Base-by-base conservation (phyloP, 2,888 invertebrate species). In the Drosophila algonquin region DNA sequence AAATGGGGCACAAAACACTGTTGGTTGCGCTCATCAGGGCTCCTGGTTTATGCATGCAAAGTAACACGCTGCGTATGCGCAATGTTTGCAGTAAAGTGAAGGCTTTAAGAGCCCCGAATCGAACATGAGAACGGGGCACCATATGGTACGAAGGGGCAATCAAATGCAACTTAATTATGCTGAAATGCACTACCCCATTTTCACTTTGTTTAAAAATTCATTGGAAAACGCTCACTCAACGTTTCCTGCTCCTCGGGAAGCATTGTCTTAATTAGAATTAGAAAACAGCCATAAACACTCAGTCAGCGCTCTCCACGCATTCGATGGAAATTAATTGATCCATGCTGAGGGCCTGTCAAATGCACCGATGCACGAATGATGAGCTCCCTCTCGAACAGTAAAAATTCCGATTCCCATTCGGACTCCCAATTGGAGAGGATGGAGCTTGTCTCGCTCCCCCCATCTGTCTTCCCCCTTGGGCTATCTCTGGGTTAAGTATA, bases 271-370 rank as follows among this genome's bases (percentile, higher is more conserved):
- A 88, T 89, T 79, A 45, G 81, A 71, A 77, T 69, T 68, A 47
- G 70, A 77, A 74, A 75, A 76, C 54, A 83, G 79, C 59, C 75
- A 81, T 79, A 79, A 87, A 63, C 82, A 76, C 77, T 83, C 85
- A 63, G 60, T 84, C 85, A 64, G 60, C 73, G 40, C 40, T 40
- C 40, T 40, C 40, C 68, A 60, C 78, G 70, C 69, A 67, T 73
- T 56, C 77, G 77, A 67, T 87, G 82, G 70, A 83, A 87, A 84
- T 87, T 84, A 85, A 85, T 85, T 87, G 89, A 84, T 75, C 79
- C 81, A 57, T 69, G 81, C 64, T 80, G 87, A 83, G 84, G 76
- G 87, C 53, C 87, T 73, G 89, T 84, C 83, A 86, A 77, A 86
- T 73, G 83, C 68, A 64, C 30, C 79, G 14, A 14, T 40, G 40